Base-by-base conservation (phyloP, 1,140 invertebrate species). In the Aphaenogaster ashmeadi region DNA sequence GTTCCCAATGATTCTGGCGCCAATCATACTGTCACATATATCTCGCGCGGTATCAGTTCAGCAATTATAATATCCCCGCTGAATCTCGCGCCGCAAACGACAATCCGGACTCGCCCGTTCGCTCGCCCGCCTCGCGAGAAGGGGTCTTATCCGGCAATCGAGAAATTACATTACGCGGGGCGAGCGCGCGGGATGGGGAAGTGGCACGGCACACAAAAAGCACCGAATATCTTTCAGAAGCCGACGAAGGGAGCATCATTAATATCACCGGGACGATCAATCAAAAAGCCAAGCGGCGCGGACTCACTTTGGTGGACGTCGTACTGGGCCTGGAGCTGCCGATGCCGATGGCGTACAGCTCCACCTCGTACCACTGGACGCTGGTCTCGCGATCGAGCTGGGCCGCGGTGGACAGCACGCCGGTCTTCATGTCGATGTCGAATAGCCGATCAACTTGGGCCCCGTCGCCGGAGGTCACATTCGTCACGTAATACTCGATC, bases 401-500 rank as follows among this genome's bases (percentile, higher is more conserved):
- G 1, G 97, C 97, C 2, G 98, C 97, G 6, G 98, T 98, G 7
- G 98, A 98, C 67, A 99, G 94, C 77, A 99, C 97, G 13, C 99
- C 99, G 90, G 98, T 96, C 90, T 98, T 97, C 4, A 97, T 96
- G 95, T 99, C 98, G 89, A 99, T 97, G 91, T 98, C 98, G 94
- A 99, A 98, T 79, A 98, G 96, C 90, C 97, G 97, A 93, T 98
- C 98, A 87, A 98, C 97, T 94, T 98, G 97, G 72, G 96, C 96
- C 75, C 96, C 96, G 93, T 97, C 97, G 15, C 94, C 93, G 36
- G 96, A 96, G 56, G 98, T 98, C 93, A 98, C 97, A 95, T 98
- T 99, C 78, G 98, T 98, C 93, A 99, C 97, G 95, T 98, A 99
- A 96, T 99, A 99, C 93, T 99, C 98, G 91, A 99, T 96, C 86